A percentile compares a stretch with the other conserved stretches of the same genome.
These are phyloP conservation scores for Mellivora capensis DNA, from an alignment of 2,113 vertebrate species.

Conservation along the genomic window DNA sequence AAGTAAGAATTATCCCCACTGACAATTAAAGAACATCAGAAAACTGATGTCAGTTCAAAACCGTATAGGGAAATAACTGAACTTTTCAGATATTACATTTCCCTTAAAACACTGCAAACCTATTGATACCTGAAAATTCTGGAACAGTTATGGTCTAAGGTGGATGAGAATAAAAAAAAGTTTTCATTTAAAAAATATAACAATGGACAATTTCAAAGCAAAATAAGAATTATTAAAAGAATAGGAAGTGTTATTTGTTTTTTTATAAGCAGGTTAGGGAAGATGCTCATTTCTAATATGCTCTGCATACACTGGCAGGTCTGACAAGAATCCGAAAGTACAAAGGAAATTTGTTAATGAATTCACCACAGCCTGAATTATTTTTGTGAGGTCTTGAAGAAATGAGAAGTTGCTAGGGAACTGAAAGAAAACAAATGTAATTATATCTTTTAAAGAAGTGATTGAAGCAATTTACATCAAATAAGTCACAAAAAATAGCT, in stretches of 20 bases:
- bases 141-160: neutral
- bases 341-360: constrained; percentile 51
- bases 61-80: constrained; percentile 6
- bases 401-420: constrained; percentile 39
- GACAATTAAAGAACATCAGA: neutral
- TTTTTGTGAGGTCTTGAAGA: constrained; percentile 39
- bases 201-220: neutral
- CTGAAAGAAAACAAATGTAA: constrained; percentile 57
- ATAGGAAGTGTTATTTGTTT: neutral
- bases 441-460: constrained; percentile 43
- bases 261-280: neutral
- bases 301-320: neutral
- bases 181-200: constrained; percentile 3
- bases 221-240: constrained; percentile 1
- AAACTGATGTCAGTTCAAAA: neutral
- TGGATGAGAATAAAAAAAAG: neutral
- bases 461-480: constrained; percentile 60
- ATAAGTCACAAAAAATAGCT: constrained; percentile 31
- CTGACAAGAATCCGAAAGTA: constrained; percentile 37
- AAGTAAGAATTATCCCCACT: neutral
- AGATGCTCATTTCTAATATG: constrained; percentile 32
- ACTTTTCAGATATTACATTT: neutral
- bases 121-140: neutral
- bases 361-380: constrained; percentile 36
- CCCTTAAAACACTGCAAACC: neutral